phyloP scores from a whole-genome alignment of 2,888 invertebrate genomes.

The Drosophila sordidula region DNA sequence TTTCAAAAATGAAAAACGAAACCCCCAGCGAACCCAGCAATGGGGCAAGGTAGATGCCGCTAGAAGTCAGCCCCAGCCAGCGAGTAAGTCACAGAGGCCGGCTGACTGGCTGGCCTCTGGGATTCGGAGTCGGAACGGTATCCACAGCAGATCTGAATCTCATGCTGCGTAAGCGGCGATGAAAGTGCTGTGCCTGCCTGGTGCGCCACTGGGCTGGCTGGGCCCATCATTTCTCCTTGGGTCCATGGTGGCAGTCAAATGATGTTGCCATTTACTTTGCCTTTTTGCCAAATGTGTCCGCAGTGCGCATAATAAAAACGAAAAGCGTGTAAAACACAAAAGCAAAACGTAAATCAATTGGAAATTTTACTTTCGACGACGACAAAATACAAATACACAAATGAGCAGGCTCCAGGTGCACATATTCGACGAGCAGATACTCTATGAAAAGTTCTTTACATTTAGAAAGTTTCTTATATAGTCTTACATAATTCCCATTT shows the following conservation, averaged over 20 bases:
- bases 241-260: slow-evolving; percentile 63
- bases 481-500: too few species aligned
- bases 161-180: slow-evolving; percentile 76
- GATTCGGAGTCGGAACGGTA: slow-evolving; percentile 28
- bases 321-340: slow-evolving; percentile 76
- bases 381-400: slow-evolving; percentile 21
- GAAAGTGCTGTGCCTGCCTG: slow-evolving; percentile 60
- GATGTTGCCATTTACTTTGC: slow-evolving; percentile 57
- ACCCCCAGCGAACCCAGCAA: slow-evolving; percentile 39
- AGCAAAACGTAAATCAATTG: slow-evolving; percentile 75
- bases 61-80: slow-evolving; percentile 31
- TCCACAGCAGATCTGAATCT: slow-evolving; percentile 55
- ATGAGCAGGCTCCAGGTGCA: background rate
- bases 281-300: slow-evolving; percentile 59
- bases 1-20: slow-evolving; percentile 64
- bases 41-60: slow-evolving; percentile 41
- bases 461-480: too few species aligned
- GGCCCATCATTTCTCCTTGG: slow-evolving; percentile 51
- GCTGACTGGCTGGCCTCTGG: slow-evolving; percentile 17
- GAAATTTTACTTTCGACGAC: slow-evolving; percentile 80
- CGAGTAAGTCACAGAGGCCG: slow-evolving; percentile 28
- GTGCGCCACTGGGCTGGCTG: slow-evolving; percentile 21
- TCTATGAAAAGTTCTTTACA: background rate
- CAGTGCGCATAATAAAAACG: slow-evolving; percentile 74
- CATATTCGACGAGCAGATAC: background rate